Evolutionary conservation across 2,113 vertebrate genomes (phyloP), one percentile per base, ranked within the genome.

Genomic region (Ciconia maguari): DNA sequence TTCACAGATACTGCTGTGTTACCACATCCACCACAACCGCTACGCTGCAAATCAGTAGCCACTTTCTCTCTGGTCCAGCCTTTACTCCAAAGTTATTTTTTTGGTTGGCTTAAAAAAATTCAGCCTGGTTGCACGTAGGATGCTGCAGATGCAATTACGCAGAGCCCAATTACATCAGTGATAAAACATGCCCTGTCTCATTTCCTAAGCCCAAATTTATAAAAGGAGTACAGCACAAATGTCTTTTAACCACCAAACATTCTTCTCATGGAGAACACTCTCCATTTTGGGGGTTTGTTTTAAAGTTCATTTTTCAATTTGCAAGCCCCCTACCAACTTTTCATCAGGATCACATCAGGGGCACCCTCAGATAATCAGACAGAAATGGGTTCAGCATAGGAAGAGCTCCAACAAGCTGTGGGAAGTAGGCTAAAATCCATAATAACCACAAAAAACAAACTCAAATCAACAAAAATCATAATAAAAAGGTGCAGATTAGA

Each of bases 291-390:
- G 76, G 30, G 48, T 32, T 44, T 82, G 74, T 80, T 97, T 96
- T 80, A 71, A 96, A 94, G 93, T 90, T 94, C 36, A 34, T 94
- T 92, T 97, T 96, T 91, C 85, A 96, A 81, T 97, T 96, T 97
- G 64, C 93, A 94, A 94, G 92, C 94, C 94, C 82, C 97, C 97
- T 96, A 96, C 68, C 32, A 95, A 66, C 75, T 97, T 97, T 98
- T 97, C 97, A 98, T 98, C 97, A 98, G 91, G 60, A 97, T 98
- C 97, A 83, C 98, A 97, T 94, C 96, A 97, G 97, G 98, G 57
- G 41, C 66, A 97, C 51, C 68, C 72, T 91, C 3, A 1, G 87
- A 96, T 97, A 97, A 98, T 97, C 96, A 98, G 66, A 92, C 55
- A 96, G 95, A 95, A 97, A 96, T 48, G 62, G 87, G 89, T 95